Conservation (phyloP, 1,140 invertebrate genomes). For the Chironomus tepperi region DNA sequence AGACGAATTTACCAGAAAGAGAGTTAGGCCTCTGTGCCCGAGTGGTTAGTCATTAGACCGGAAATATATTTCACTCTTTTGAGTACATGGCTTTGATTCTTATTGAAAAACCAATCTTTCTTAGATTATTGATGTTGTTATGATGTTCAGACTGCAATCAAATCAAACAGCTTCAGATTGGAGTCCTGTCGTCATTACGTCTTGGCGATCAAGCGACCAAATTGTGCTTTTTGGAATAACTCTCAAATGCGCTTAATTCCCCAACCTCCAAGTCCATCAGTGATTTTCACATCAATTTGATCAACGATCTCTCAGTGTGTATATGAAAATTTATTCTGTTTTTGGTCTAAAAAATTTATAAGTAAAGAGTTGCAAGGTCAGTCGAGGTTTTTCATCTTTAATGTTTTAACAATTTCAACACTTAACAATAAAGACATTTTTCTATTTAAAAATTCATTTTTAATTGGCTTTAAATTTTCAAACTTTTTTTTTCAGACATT, state of each 20-base stretch:
- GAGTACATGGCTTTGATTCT: no score
- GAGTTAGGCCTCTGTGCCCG: no score
- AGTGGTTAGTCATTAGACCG: no score
- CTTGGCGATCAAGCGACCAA: no score
- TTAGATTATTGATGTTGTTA: no score
- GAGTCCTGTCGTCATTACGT: no score
- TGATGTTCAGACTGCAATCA: no score
- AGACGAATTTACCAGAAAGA: no score
- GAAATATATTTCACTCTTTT: no score
- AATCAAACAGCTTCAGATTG: no score
- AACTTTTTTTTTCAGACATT: background rate
- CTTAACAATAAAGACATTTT: constrained; percentile 22
- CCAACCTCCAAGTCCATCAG: background rate
- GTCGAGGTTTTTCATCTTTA: background rate
- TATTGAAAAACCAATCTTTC: no score
- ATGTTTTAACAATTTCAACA: background rate
- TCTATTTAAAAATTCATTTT: constrained; percentile 13
- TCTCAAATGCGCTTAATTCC: background rate
- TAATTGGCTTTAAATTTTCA: background rate
- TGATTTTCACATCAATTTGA: background rate
- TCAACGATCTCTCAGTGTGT: background rate
- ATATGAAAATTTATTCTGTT: constrained; percentile 15
- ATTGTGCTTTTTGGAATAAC: no score
- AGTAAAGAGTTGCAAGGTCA: background rate
- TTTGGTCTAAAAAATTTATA: constrained; percentile 16